Conservation (phyloP, 2,113 vertebrate species). For the Syngnathus floridae region DNA sequence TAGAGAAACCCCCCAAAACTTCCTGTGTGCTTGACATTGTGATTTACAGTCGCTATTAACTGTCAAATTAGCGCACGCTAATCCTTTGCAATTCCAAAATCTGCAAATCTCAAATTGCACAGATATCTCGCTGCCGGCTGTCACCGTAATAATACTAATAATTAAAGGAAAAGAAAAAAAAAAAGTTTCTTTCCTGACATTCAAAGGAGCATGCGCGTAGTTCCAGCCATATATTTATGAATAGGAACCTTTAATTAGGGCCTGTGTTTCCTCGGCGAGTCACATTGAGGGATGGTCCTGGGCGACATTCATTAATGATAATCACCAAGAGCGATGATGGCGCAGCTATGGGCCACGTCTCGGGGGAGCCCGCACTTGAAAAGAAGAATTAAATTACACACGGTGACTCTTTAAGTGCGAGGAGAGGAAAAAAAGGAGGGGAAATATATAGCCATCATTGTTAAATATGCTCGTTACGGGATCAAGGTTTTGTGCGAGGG, state of each 20-base stretch:
- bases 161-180: background rate
- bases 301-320: conserved; percentile 73
- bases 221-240: conserved; percentile 70
- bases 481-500: conserved; percentile 59
- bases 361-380: conserved; percentile 68
- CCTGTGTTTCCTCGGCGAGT: conserved; percentile 69
- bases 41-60: background rate
- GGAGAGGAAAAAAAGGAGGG: conserved; percentile 25
- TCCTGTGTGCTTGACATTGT: background rate
- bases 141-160: conserved; percentile 34
- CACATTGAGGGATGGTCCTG: conserved; percentile 71
- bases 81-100: conserved; percentile 49
- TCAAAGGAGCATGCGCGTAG: conserved; percentile 59
- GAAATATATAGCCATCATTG: conserved; percentile 69
- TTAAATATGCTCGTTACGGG: conserved; percentile 68
- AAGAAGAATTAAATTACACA: conserved; percentile 72
- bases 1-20: background rate
- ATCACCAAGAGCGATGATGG: conserved; percentile 68
- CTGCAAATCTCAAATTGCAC: conserved; percentile 45
- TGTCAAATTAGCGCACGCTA: conserved; percentile 52
- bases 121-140: conserved; percentile 43
- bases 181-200: conserved; percentile 63
- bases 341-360: conserved; percentile 67
- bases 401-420: conserved; percentile 70
- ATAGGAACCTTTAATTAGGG: conserved; percentile 73